Evolutionary conservation across 2,888 invertebrate genomes (phyloP), one percentile per base, ranked within the genome.

Genomic region (Halocaridina rubra): DNA sequence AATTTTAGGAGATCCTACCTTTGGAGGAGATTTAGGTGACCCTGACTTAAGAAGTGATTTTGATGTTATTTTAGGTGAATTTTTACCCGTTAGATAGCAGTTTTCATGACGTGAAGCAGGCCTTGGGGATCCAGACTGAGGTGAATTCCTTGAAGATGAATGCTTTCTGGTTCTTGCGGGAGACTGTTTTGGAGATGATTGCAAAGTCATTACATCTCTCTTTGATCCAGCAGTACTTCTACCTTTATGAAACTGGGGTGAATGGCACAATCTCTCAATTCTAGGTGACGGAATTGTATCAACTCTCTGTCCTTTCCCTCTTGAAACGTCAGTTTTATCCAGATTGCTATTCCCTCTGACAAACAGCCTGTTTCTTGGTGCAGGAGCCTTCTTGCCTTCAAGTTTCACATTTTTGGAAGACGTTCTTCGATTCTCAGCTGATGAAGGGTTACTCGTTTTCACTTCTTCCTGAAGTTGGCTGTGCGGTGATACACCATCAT

Each of bases 191-290:
- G 78, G 82, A 22, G 82, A 72, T 22, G 30, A n/a, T 30, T 61
- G 24, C 29, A 29, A 61, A 46, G 39, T 33, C 22, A 32, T 19
- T 53, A 24, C 46, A n/a, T 77, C 59, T 33, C 61, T 61, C 30
- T 32, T 27, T 29, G 29, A 7, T 1, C 69, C n/a, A 1, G 30
- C 19, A 13, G n/a, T 32, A 2, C 71, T 19, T 16, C 72, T 78
- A n/a, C 61, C 61, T 72, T 72, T 78, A n/a, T 30, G 71, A 19
- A 72, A 71, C 29, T 84, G 78, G n/a, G 82, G 82, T 22, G 82
- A 84, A 4, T 46, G 82, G 46, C 78, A 78, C 59, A 78, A 27
- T 4, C 61, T 33, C 61, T 84, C 82, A 27, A 84, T 78, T 32
- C 57, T 78, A 5, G 77, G 72, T 5, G 82, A 72, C 8, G 82